phyloP scores from a whole-genome alignment of 2,113 vertebrate species.

The Bubo bubo region DNA sequence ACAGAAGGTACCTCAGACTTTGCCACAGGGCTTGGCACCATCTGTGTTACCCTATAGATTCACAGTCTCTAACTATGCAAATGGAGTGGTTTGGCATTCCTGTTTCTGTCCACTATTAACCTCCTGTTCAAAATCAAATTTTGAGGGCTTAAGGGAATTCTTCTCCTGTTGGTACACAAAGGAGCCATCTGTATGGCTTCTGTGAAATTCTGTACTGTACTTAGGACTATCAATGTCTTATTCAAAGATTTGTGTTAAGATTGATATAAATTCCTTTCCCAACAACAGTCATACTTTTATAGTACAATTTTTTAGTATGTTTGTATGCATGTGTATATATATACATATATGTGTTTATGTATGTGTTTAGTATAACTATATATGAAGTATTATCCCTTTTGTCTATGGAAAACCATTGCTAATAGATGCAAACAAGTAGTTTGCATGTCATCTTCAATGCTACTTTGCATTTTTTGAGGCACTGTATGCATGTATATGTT shows the following conservation, averaged over 20 bases:
- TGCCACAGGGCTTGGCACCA: conserved; percentile 64
- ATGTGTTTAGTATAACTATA: background rate
- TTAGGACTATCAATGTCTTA: conserved; percentile 27
- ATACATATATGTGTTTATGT: background rate
- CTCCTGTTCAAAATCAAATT: conserved; percentile 62
- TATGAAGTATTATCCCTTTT: background rate
- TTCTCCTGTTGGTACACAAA: conserved; percentile 55
- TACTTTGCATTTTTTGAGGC: background rate
- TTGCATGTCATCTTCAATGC: background rate
- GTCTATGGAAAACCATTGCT: background rate
- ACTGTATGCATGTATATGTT: background rate
- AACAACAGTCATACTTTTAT: background rate
- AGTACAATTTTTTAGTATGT: background rate
- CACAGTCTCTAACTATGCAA: conserved; percentile 62
- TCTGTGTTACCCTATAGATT: conserved; percentile 69
- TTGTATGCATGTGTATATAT: background rate
- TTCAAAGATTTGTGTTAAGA: background rate
- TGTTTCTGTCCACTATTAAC: conserved; percentile 58
- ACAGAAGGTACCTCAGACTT: conserved; percentile 60
- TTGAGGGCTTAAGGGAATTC: conserved; percentile 54
- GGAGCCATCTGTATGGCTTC: conserved; percentile 62
- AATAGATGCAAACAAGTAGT: background rate
- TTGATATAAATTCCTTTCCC: background rate
- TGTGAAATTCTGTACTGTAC: conserved; percentile 36
- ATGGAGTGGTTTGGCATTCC: conserved; percentile 61